Evolutionary conservation across 2,797 vertebrate genomes (phyloP), one percentile per base, ranked within the genome.

Genomic region (Enteromius afrohamiltoni): DNA sequence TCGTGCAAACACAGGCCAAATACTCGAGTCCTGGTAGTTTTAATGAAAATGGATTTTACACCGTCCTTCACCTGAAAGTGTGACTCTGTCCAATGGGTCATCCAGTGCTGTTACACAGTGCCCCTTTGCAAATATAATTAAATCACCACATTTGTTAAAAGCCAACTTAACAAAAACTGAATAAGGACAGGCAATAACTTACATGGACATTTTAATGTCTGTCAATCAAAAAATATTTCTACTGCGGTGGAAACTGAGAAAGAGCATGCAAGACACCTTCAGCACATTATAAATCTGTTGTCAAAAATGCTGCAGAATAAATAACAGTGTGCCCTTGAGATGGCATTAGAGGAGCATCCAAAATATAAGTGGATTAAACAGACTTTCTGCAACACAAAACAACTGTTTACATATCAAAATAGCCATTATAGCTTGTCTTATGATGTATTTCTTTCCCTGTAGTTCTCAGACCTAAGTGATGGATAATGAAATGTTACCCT

Each of bases 11-110:
- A 83, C 83, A 14, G 13, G 64, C 26, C 84, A 85, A 83, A 87
- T 51, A 26, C 62, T 80, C 37, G 70, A 73, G 70, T 90, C 91
- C 88, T 90, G 17, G 87, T 75, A 90, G 90, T 84, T 92, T 92
- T 92, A 92, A 92, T 93, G 87, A 89, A 92, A 90, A 92, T 91
- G 71, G 90, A 92, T 92, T 92, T 90, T 83, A 17, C 81, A 67
- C 80, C 84, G 83, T 88, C 82, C 87, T 88, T 92, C 77, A 90
- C 87, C 89, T 90, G 82, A 86, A 64, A 73, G 70, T 65, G 45
- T 40, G 74, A 74, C 64, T 58, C 31, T 75, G 17, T n/a, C 29
- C 67, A 60, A 26, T 45, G 67, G 45, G 78, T 82, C 31, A 51
- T 23, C 29, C 47, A 55, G 17, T 16, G 29, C 53, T 42, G n/a